Conservation (phyloP, 2,888 invertebrate genomes). For the Macroteleia sp. region DNA sequence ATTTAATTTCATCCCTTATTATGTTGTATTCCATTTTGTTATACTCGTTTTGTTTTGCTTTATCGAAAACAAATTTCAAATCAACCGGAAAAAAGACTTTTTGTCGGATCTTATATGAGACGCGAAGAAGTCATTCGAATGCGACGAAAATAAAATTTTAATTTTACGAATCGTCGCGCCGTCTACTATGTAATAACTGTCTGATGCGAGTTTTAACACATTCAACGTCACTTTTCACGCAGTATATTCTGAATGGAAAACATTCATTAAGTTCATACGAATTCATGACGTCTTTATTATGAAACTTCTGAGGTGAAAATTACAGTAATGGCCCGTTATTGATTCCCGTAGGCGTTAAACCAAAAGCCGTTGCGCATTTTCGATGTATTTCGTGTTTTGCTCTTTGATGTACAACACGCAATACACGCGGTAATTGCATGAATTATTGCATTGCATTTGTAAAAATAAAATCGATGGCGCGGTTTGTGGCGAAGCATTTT, state of each 20-base stretch:
- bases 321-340: constrained; percentile 46
- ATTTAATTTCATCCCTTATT: not conserved
- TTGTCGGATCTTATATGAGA: too few relatives aligned
- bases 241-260: constrained; percentile 15
- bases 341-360: constrained; percentile 26
- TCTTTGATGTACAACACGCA: constrained; percentile 28
- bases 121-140: not conserved
- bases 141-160: not conserved
- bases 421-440: constrained; percentile 25
- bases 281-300: constrained; percentile 48
- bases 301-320: constrained; percentile 38
- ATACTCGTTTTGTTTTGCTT: too few relatives aligned
- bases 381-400: constrained; percentile 26
- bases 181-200: not conserved
- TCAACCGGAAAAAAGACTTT: too few relatives aligned
- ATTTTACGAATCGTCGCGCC: not conserved
- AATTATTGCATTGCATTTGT: constrained; percentile 25
- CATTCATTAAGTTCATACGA: constrained; percentile 39
- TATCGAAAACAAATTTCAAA: too few relatives aligned
- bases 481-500: too few relatives aligned
- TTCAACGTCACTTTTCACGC: constrained; percentile 8
- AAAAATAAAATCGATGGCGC: constrained; percentile 12
- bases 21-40: too few relatives aligned
- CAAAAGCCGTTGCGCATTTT: constrained; percentile 21
- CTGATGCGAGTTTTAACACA: not conserved